These are phyloP conservation scores for Heterochromis multidens DNA, from an alignment of 2,113 vertebrate genomes.

Conservation along the genomic window DNA sequence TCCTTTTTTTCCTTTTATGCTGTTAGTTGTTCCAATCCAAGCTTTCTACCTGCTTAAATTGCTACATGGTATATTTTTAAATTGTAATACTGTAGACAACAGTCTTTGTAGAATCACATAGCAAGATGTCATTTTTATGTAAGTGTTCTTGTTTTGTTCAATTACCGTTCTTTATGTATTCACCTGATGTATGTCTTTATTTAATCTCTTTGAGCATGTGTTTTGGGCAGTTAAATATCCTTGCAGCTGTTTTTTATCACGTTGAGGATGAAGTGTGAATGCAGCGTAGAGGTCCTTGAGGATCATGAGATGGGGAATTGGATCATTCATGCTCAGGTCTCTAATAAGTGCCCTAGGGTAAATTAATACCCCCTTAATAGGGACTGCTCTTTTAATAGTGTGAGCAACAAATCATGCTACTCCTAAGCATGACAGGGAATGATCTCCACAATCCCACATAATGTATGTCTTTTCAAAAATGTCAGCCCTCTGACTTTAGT, in stretches of 20 bases:
- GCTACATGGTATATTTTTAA: neutral
- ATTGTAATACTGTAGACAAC: neutral
- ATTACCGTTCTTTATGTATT: neutral
- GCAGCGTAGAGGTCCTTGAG: conserved; percentile 53
- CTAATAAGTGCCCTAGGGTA: conserved; percentile 73
- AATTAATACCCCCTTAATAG: conserved; percentile 74
- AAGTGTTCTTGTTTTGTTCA: neutral
- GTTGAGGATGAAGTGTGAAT: conserved; percentile 18
- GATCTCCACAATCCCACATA: neutral
- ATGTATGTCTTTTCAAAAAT: conserved; percentile 9
- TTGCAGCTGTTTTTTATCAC: conserved; percentile 1
- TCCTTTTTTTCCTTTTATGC: neutral
- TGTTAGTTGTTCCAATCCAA: neutral
- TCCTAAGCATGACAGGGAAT: neutral
- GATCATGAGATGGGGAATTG: conserved; percentile 65
- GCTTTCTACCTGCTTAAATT: neutral
- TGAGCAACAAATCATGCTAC: neutral
- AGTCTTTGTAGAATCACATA: neutral
- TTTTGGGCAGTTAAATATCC: neutral
- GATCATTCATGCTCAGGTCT: conserved; percentile 67
- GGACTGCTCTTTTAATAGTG: conserved; percentile 60
- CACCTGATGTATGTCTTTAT: neutral
- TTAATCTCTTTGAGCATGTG: neutral
- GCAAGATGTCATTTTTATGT: neutral
- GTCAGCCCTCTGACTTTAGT: conserved; percentile 7